Evolutionary conservation across 2,888 invertebrate species (phyloP), one percentile per base, ranked within the genome.

Genomic region (Hanleya hanleyi): DNA sequence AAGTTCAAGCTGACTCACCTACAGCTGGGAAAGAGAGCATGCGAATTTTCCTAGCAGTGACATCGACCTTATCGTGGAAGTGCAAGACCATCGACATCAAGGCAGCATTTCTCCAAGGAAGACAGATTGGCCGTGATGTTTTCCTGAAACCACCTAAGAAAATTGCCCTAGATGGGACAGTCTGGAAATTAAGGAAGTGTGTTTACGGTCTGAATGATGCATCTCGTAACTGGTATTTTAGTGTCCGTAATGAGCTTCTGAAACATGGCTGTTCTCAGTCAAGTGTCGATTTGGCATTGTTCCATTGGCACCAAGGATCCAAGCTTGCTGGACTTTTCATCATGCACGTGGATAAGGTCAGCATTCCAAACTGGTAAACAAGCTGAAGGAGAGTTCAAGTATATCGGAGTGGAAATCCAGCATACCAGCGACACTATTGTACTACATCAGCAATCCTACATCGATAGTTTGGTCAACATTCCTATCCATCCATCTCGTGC

Each of bases 281-380:
- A 47, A 69, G 69, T 38, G 18, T 75, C 9, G 75, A 78, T 41
- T 72, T 75, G 29, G 75, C 78, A 18, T 47, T 78, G 38, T 80
- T 80, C 64, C 74, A 65, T 37, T 74, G 72, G 74, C 66, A 72
- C 38, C 18, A 72, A 12, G 29, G 67, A 4, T 36, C 36, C 6
- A 35, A 38, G 22, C 35, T 76, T 29, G 51, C 67, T 62, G 77
- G 77, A 33, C 51, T 78, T 9, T 67, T 78, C 29, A 33, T 73
- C 12, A 51, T 70, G 62, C 79, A 79, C 71, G 73, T 79, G 6
- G 77, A 79, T 69, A 73, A 80, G 66, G 35, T 33, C 33, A 26
- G 71, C 57, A 62, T 76, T 77, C 68, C 50, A 33, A 9, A 67
- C 65, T 65, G 76, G 77, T 36, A 73, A 74, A 65, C 36, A 69